Evolutionary conservation across 2,797 vertebrate genomes (phyloP), one percentile per base, ranked within the genome.

Genomic region (Toxotes lorentzi): DNA sequence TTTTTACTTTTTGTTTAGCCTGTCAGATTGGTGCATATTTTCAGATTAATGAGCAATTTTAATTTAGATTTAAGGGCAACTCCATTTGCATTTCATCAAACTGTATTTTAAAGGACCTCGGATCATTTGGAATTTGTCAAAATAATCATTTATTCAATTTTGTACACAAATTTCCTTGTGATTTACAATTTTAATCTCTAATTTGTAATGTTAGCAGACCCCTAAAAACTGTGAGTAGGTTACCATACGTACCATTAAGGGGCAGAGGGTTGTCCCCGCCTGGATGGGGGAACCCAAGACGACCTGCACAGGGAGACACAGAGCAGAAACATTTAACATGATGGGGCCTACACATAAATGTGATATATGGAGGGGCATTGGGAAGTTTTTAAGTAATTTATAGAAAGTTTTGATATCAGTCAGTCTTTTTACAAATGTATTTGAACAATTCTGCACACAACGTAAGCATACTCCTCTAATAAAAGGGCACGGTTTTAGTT

Each of bases 241-340:
- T 51, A 38, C 10, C 10, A 82, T 91, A 96, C 96, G 53, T 96
- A 97, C 96, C 96, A 92, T 96, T 97, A 88, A 97, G 95, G 89
- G 96, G 96, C 91, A 96, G 95, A 86, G 96, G 96, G 90, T 94
- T 97, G 92, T 97, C 96, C 83, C 93, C 96, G 88, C 95, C 96
- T 84, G 95, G 96, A 90, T 97, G 96, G 62, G 95, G 94, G 93
- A 96, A 97, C 84, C 96, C 96, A 80, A 97, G 93, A 85, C 96
- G 96, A 96, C 96, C 96, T 97, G 83, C 70, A 92, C 43, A 87
- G 61, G 83, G 73, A 86, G 63, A 91, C 54, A 91, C 75, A 91
- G 53, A 87, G 71, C 32, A 90, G 61, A 89, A 41, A 88, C 47
- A 51, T 80, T 86, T 70, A 81, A 84, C 17, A 75, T 43, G 40